phyloP scores from a whole-genome alignment of 2,888 invertebrate species.

The Ophonus ardosiacus region DNA sequence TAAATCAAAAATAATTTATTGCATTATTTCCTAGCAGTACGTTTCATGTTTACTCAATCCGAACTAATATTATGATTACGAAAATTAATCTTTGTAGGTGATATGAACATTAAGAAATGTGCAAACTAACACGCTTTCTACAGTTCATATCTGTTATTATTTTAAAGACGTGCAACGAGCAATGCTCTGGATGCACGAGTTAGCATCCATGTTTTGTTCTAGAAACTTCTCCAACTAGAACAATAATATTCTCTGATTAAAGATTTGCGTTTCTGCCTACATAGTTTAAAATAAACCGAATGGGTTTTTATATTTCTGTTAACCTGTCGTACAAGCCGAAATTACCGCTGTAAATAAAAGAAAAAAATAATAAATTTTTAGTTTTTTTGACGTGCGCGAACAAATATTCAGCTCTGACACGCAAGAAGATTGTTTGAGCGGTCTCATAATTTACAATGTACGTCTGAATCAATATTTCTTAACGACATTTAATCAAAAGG shows the following conservation, averaged over 20 bases:
- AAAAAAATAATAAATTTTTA: constrained; percentile 50
- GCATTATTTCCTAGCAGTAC: background rate
- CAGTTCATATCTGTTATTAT: constrained; percentile 38
- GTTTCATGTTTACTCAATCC: background rate
- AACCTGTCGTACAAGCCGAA: constrained; percentile 27
- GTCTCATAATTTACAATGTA: background rate
- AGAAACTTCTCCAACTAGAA: constrained; percentile 21
- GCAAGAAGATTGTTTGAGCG: constrained; percentile 13
- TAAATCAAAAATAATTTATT: constrained; percentile 6
- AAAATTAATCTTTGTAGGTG: constrained; percentile 13
- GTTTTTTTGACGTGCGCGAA: constrained; percentile 44
- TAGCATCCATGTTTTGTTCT: constrained; percentile 49
- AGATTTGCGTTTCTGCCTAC: constrained; percentile 12
- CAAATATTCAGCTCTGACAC: constrained; percentile 48
- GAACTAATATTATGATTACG: background rate
- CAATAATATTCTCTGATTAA: constrained; percentile 11
- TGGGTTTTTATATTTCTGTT: constrained; percentile 36
- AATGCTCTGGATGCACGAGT: constrained; percentile 48
- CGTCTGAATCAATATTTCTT: background rate
- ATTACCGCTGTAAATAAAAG: constrained; percentile 32
- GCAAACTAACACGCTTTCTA: constrained; percentile 51
- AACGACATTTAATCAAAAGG: background rate
- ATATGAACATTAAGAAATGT: constrained; percentile 40
- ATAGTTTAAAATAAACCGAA: constrained; percentile 19
- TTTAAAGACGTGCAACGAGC: constrained; percentile 26